Percentiles rank a stretch among this genome's conserved stretches.
These are phyloP conservation scores for Hippocampus comes DNA, from an alignment of 2,113 vertebrate genomes.

Conservation along the genomic window DNA sequence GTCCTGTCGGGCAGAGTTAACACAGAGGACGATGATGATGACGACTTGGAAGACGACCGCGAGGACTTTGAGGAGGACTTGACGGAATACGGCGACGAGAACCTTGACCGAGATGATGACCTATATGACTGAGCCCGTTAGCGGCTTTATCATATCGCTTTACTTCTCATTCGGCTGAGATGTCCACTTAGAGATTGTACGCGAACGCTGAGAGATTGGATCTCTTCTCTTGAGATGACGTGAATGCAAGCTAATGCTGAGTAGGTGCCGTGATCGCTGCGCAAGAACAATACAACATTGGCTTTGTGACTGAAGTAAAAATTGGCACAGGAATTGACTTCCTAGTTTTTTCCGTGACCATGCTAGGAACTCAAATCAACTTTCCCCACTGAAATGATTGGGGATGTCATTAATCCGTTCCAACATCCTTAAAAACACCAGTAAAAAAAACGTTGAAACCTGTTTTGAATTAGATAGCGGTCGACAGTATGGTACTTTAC, in stretches of 20 bases:
- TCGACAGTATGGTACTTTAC: too few relatives aligned
- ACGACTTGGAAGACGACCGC: constrained; percentile 7
- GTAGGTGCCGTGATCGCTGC: background rate
- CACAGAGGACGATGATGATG: constrained; percentile 90
- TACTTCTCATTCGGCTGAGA: background rate
- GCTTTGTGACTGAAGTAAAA: background rate
- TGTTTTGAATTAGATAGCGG: too few relatives aligned
- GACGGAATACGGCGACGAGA: constrained; percentile 43
- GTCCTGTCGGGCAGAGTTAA: constrained; percentile 96
- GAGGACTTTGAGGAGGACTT: constrained; percentile 45
- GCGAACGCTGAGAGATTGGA: background rate
- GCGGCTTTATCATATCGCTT: background rate
- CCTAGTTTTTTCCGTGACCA: too few relatives aligned
- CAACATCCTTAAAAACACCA: too few relatives aligned
- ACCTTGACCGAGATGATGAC: constrained; percentile 58
- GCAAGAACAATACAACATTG: background rate
- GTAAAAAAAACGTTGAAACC: too few relatives aligned
- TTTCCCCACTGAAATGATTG: too few relatives aligned
- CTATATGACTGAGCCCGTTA: background rate
- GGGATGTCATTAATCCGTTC: too few relatives aligned
- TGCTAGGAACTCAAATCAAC: too few relatives aligned
- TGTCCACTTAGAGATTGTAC: background rate
- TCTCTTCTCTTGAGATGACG: background rate
- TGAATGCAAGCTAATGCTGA: background rate
- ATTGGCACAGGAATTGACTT: too few relatives aligned